phyloP scores from a whole-genome alignment of 2,888 invertebrate genomes.

The Drymonia ruficornis region DNA sequence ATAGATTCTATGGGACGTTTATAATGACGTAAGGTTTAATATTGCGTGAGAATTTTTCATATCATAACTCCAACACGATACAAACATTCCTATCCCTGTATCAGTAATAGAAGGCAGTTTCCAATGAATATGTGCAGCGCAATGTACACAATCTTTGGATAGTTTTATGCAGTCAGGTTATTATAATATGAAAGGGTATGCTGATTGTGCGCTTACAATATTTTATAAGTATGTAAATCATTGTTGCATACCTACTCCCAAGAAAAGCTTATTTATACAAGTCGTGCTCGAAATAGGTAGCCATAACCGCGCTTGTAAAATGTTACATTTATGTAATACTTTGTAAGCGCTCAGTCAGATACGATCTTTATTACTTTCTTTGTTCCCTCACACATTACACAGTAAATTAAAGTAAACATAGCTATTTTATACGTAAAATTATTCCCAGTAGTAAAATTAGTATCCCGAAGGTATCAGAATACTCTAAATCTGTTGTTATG shows the following conservation, averaged over 20 bases:
- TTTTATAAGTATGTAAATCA: not conserved
- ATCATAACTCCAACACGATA: not conserved
- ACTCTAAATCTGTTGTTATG: conserved; percentile 64
- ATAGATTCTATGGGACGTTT: not conserved
- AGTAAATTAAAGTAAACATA: not conserved
- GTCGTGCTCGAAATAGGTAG: not conserved
- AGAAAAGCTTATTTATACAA: not conserved
- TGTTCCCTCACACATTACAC: not conserved
- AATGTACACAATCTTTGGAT: no score
- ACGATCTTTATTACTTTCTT: not conserved
- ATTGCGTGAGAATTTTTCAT: not conserved
- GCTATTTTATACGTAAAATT: no score
- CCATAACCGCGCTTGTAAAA: not conserved
- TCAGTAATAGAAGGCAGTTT: not conserved
- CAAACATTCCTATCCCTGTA: not conserved
- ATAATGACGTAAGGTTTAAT: not conserved
- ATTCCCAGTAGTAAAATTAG: not conserved
- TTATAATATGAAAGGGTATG: no score
- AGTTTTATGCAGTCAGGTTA: no score
- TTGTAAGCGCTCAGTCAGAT: not conserved
- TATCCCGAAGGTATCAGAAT: not conserved
- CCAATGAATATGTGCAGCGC: not conserved
- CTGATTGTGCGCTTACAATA: not conserved
- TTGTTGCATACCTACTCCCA: no score
- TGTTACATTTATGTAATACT: not conserved